Evolutionary conservation across 1,140 invertebrate genomes (phyloP), one percentile per base, ranked within the genome.

Genomic region (Pantala flavescens): DNA sequence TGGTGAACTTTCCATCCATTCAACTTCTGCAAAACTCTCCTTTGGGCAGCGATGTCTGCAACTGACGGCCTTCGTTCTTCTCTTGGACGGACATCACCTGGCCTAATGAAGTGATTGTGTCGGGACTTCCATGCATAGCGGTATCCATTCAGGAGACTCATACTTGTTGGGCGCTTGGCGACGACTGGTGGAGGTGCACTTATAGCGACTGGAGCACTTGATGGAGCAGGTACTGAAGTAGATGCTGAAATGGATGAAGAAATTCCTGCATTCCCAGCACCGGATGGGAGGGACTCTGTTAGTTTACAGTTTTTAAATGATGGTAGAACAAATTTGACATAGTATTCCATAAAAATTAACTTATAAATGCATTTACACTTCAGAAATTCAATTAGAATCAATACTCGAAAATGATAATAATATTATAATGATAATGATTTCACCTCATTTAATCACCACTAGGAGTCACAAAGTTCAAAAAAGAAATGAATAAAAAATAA

Each of bases 1-100:
- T 97, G 93, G 85, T 95, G 90, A 36, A 98, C 86, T 85, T 98
- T 98, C 96, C 96, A 98, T 14, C 95, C 96, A 81, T 94, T 93
- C n/a, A 94, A 87, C 84, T 93, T 95, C 78, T 95, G 90, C 75
- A 93, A 82, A 24, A 96, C 91, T 80, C 94, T 89, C 78, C 91
- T 91, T 81, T 97, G 95, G 83, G 92, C 93, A 0, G 95, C 93
- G 77, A 98, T 84, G 84, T 98, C 95, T 79, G 91, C 91, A 2
- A 96, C 89, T 9, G 92, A 91, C 9, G 91, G 89, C 77, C 90
- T 85, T 76, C 91, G 86, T 81, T 96, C 94, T 77, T 95, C 92
- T 78, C 92, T 92, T 0, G 92, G 89, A 81, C 91, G 91, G 0
- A 98, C 93, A 83, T 98, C 96, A 19, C 88, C 88, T 75, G 96